These are phyloP conservation scores for Oryzias dopingdopingensis DNA, from an alignment of 2,797 vertebrate species.

Conservation along the genomic window DNA sequence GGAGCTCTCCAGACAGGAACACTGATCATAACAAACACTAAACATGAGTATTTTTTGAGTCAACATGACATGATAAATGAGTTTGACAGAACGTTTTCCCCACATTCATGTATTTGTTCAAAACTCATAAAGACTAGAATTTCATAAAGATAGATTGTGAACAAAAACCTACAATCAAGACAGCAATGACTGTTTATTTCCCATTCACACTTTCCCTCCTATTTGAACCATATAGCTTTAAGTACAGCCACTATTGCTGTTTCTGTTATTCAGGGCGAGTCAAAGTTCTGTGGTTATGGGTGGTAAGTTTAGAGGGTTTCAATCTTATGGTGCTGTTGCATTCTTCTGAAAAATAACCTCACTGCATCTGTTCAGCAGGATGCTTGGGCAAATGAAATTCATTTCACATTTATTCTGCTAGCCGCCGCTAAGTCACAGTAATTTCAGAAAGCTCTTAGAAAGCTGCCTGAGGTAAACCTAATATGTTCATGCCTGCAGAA, in stretches of 20 bases:
- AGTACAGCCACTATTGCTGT: slow-evolving; percentile 25
- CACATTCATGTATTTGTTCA: too few species aligned
- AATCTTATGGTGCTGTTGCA: slow-evolving; percentile 13
- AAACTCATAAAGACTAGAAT: too few species aligned
- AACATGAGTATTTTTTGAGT: too few species aligned
- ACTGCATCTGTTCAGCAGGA: slow-evolving; percentile 13
- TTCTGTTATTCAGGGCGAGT: slow-evolving; percentile 16
- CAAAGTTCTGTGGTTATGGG: slow-evolving; percentile 1
- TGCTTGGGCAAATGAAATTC: slow-evolving; percentile 32
- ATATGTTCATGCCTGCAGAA: slow-evolving; percentile 11
- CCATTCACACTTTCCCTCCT: slow-evolving; percentile 15
- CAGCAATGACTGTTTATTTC: not conserved
- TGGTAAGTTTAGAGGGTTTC: slow-evolving; percentile 7
- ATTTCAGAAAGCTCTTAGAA: slow-evolving; percentile 34
- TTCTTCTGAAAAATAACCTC: slow-evolving; percentile 14
- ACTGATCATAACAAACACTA: too few species aligned
- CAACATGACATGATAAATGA: too few species aligned
- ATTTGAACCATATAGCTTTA: slow-evolving; percentile 38
- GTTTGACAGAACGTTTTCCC: too few species aligned
- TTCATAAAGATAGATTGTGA: not conserved
- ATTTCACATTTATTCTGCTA: slow-evolving; percentile 35
- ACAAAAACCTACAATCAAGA: slow-evolving; percentile 1
- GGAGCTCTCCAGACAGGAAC: too few species aligned
- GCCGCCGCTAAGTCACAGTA: slow-evolving; percentile 28
- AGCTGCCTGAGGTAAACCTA: slow-evolving; percentile 13